Conservation (phyloP, 2,888 invertebrate genomes). For the Stenotaenia linearis region DNA sequence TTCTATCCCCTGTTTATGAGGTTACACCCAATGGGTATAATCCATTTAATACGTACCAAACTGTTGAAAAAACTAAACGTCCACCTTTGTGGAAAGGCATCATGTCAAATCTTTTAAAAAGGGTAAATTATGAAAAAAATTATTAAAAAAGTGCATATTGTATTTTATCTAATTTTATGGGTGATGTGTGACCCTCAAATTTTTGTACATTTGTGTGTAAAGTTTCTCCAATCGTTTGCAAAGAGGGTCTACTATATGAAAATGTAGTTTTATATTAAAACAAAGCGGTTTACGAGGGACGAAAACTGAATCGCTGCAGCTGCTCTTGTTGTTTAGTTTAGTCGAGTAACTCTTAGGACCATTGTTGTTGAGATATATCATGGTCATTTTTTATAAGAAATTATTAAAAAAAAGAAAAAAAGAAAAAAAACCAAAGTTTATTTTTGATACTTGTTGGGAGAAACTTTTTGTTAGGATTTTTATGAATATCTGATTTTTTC, state of each 20-base stretch:
- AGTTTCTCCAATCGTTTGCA: constrained; percentile 30
- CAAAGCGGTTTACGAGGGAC: constrained; percentile 29
- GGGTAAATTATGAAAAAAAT: constrained; percentile 13
- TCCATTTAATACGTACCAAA: constrained; percentile 19
- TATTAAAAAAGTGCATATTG: constrained; percentile 22
- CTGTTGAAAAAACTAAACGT: constrained; percentile 33
- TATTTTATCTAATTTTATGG: constrained; percentile 27
- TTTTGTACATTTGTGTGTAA: constrained; percentile 33
- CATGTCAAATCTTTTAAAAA: constrained; percentile 31
- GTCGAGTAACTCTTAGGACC: constrained; percentile 39
- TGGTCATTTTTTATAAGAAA: constrained; percentile 47
- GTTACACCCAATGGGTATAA: constrained; percentile 35
- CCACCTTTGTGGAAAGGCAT: constrained; percentile 38
- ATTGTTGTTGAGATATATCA: constrained; percentile 43
- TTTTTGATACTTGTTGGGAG: constrained; percentile 62
- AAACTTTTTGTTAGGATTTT: constrained; percentile 45
- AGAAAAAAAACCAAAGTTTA: constrained; percentile 51
- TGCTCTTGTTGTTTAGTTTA: constrained; percentile 37
- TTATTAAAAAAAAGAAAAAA: constrained; percentile 43
- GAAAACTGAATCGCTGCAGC: constrained; percentile 34
- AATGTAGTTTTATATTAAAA: constrained; percentile 21
- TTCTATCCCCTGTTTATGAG: constrained; percentile 34
- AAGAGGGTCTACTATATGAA: constrained; percentile 26
- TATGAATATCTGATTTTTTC: constrained; percentile 38
- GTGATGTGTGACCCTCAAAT: constrained; percentile 27